Evolutionary conservation across 1,140 invertebrate species (phyloP), one percentile per base, ranked within the genome.

Genomic region (Amphibalanus amphitrite): DNA sequence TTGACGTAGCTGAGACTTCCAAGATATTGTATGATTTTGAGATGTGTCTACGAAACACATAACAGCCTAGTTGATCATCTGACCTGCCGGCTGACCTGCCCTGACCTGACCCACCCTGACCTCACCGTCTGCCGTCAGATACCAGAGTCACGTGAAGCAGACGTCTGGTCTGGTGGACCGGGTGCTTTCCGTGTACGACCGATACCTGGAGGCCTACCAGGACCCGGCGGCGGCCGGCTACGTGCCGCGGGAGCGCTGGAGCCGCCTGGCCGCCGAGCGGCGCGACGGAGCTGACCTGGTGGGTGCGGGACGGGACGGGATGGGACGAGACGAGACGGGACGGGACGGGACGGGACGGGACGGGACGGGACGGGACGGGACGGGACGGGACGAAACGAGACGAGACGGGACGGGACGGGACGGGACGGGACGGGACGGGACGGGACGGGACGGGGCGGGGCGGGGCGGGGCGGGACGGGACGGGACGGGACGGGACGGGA

Each of bases 201-300:
- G n/a, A 26, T 71, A 69, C 70, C 29, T 40, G 29, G 65, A 70
- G 13, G 13, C 30, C 30, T 64, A 71, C 69, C n/a, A 64, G 65
- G n/a, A 23, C 30, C n/a, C 38, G 6, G 38, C 6, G 6, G 38
- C 38, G 6, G 6, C 38, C 6, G 38, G 38, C 38, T 38, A 38
- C 38, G 17, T 17, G 38, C 38, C 38, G 6, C 38, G 38, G 17
- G 6, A 38, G 38, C 38, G 38, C 38, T 38, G 38, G 38, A 38
- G 38, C 38, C 38, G 38, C 38, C 6, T 38, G 38, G 38, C 17
- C 6, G 38, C 38, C 38, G 38, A 38, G 38, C 38, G 17, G 6
- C 38, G 38, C 38, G 6, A 6, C 6, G 17, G 6, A 6, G 17
- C 38, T 8, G 38, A 38, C 38, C 38, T 38, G 38, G 38, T 38